These are phyloP conservation scores for Emydura subglobosa DNA, from an alignment of 2,113 vertebrate species.

Conservation along the genomic window DNA sequence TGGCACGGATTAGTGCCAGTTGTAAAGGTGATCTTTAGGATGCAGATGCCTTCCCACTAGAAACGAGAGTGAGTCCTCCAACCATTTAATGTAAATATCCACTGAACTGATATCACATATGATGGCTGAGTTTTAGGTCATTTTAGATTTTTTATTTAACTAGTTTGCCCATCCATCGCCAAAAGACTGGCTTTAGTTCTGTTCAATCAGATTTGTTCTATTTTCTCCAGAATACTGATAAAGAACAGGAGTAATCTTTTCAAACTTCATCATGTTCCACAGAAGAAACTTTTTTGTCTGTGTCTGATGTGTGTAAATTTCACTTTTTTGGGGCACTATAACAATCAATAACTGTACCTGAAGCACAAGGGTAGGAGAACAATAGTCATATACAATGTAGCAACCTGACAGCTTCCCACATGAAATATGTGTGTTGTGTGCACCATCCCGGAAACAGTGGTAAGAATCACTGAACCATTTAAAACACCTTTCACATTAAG, in stretches of 20 bases:
- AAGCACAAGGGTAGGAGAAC: not conserved
- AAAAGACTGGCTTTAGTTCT: not conserved
- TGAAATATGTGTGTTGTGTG: not conserved
- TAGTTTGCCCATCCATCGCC: not conserved
- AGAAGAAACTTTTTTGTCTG: not conserved
- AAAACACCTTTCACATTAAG: constrained; percentile 62
- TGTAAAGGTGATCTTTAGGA: not conserved
- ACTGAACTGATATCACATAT: not conserved
- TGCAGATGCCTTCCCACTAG: not conserved
- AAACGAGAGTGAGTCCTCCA: not conserved
- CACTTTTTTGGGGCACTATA: not conserved
- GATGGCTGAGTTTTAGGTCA: not conserved
- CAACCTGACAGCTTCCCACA: not conserved
- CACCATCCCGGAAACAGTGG: constrained; percentile 26
- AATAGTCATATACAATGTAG: not conserved
- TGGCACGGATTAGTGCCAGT: too few species aligned
- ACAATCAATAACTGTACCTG: not conserved
- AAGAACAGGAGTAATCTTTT: not conserved
- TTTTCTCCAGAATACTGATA: not conserved
- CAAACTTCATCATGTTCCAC: not conserved
- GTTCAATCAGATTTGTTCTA: not conserved
- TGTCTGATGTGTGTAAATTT: not conserved
- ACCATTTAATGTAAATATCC: not conserved
- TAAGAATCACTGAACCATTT: constrained; percentile 35
- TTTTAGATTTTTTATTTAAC: not conserved